A percentile compares a stretch with the other conserved stretches of the same genome.
These are phyloP conservation scores for Cylindroiulus punctatus DNA, from an alignment of 2,888 invertebrate species.

Conservation along the genomic window DNA sequence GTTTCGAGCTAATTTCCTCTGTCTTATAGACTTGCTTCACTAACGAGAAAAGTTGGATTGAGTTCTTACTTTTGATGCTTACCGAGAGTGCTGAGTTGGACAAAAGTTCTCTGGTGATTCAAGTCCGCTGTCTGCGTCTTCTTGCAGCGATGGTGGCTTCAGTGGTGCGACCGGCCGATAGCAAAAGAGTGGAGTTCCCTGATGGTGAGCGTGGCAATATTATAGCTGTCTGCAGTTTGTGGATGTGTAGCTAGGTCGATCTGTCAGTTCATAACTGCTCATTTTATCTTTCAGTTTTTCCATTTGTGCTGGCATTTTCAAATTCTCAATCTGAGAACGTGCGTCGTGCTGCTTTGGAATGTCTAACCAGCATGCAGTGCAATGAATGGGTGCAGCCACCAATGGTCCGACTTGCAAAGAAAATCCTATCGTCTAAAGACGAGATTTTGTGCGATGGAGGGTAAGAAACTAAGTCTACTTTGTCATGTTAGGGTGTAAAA, in stretches of 20 bases:
- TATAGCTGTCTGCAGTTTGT: background rate
- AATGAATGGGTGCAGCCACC: background rate
- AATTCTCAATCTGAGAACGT: background rate
- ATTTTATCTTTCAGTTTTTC: background rate
- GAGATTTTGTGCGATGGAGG: constrained; percentile 9
- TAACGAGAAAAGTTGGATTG: background rate
- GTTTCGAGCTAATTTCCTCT: background rate
- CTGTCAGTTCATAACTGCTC: no score
- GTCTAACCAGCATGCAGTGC: background rate
- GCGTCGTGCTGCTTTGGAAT: background rate
- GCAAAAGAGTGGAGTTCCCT: background rate
- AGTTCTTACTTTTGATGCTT: background rate
- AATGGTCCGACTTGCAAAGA: background rate
- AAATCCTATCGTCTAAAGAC: background rate
- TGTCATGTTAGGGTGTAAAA: background rate
- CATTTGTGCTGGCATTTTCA: background rate
- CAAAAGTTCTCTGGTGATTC: background rate
- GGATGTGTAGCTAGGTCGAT: no score
- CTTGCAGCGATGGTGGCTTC: background rate
- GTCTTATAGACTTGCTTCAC: background rate
- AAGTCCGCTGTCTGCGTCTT: background rate
- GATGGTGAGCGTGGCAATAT: background rate
- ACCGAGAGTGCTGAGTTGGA: background rate
- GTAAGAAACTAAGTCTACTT: background rate
- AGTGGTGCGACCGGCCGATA: background rate